A percentile compares a stretch with the other conserved stretches of the same genome.
These are phyloP conservation scores for Blastomussa wellsi DNA, from an alignment of 92 coral and sea anemone species.

Conservation along the genomic window DNA sequence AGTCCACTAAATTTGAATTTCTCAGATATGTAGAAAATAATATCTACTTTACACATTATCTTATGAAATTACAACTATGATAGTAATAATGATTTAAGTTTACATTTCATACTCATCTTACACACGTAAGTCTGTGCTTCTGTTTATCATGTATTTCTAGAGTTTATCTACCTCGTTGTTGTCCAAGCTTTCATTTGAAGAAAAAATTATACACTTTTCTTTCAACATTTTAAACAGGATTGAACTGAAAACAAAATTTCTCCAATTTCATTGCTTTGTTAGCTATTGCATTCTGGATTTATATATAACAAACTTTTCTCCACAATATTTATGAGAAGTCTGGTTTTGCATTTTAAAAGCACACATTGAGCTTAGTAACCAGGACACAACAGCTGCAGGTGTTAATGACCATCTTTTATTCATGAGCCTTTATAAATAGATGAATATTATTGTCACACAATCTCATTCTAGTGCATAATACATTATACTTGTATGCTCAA, in stretches of 20 bases:
- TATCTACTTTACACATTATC: background rate
- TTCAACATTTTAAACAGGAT: background rate
- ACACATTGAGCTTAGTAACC: slow-evolving; percentile 34
- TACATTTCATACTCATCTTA: background rate
- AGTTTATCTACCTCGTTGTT: background rate
- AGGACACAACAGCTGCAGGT: slow-evolving; percentile 18
- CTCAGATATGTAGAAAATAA: too few species aligned
- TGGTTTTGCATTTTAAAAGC: background rate
- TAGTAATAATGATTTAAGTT: background rate
- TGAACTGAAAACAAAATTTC: background rate
- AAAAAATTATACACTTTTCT: background rate
- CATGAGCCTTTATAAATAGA: background rate
- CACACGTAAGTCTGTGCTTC: background rate
- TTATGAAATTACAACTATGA: background rate
- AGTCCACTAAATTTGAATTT: too few species aligned
- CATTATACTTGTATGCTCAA: background rate
- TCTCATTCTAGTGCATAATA: background rate
- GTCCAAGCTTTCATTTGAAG: slow-evolving; percentile 19
- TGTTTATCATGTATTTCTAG: background rate
- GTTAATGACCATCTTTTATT: slow-evolving; percentile 20
- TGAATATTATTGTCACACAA: background rate
- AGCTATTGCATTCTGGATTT: background rate
- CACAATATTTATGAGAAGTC: background rate
- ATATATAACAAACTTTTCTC: background rate
- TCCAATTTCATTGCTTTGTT: background rate